Percentiles rank a stretch among this genome's conserved stretches.
Conservation (phyloP, 2,113 vertebrate genomes). For the Micromys minutus region DNA sequence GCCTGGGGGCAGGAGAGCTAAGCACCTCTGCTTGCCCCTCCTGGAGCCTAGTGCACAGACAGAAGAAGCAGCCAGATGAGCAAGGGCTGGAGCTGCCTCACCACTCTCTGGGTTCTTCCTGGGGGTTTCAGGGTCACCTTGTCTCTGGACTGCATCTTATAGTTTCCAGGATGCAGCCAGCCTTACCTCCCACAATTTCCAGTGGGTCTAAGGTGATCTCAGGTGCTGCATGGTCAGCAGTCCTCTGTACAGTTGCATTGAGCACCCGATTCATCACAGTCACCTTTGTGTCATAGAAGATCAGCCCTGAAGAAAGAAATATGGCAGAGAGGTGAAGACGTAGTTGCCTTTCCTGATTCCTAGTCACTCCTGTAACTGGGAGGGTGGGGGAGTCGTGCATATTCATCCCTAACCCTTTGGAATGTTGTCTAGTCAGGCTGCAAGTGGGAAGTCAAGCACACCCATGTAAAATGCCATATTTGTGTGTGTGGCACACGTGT, state of each 20-base stretch:
- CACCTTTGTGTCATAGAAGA: constrained; percentile 98
- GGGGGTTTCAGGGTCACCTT: fast-evolving
- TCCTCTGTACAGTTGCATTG: constrained; percentile 96
- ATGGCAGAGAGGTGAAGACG: neutral
- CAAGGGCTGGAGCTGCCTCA: fast-evolving
- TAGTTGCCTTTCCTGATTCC: neutral
- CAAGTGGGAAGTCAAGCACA: neutral
- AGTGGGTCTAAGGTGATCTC: constrained; percentile 97
- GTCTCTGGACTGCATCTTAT: neutral
- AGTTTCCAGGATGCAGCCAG: neutral
- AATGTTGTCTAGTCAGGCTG: neutral
- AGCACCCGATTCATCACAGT: constrained; percentile 97
- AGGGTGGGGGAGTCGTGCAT: too few relatives aligned
- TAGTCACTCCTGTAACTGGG: too few relatives aligned
- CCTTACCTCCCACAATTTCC: constrained; percentile 95
- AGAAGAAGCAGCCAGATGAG: neutral
- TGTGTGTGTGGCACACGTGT: neutral
- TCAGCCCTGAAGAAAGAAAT: constrained; percentile 87
- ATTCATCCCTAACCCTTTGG: too few relatives aligned
- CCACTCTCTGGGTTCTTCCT: neutral
- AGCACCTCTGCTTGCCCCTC: neutral
- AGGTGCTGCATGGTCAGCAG: constrained; percentile 96
- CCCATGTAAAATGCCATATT: neutral
- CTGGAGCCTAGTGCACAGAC: neutral
- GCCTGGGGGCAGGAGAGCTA: neutral